Evolutionary conservation across 2,888 invertebrate species (phyloP).

Genomic region (Junonia oenone): DNA sequence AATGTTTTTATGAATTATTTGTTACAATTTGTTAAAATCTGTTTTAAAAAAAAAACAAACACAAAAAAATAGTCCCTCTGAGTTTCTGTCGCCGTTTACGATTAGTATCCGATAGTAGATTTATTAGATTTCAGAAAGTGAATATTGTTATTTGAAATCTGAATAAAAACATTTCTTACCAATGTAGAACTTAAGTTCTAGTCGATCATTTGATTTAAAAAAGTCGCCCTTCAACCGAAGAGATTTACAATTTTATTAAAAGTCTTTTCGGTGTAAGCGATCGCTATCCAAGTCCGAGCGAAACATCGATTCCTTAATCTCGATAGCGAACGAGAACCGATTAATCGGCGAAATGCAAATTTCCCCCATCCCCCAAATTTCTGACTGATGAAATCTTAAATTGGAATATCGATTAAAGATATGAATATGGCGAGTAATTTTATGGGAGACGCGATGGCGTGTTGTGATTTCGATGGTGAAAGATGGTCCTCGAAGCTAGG

Average conservation of each 20-base stretch:
- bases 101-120: too few relatives aligned
- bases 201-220: too few relatives aligned
- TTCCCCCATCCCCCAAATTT: constrained; percentile 25
- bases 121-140: too few relatives aligned
- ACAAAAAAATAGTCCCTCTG: too few relatives aligned
- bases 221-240: background rate
- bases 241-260: background rate
- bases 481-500: background rate
- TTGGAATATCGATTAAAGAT: constrained; percentile 27
- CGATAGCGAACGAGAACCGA: constrained; percentile 35
- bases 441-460: constrained; percentile 10
- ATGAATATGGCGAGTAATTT: constrained; percentile 23
- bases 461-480: constrained; percentile 11
- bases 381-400: constrained; percentile 27
- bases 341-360: constrained; percentile 34
- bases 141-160: too few relatives aligned
- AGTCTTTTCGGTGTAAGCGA: constrained; percentile 13
- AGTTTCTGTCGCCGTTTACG: too few relatives aligned
- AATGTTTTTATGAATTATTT: too few relatives aligned
- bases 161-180: too few relatives aligned
- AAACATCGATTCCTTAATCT: constrained; percentile 33
- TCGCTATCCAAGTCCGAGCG: constrained; percentile 6
- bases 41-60: too few relatives aligned
- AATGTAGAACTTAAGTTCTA: too few relatives aligned
- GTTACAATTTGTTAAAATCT: too few relatives aligned